These are phyloP conservation scores for Heliocidaris erythrogramma DNA, from an alignment of 35 echinoderm and acorn worm genomes.

Conservation along the genomic window DNA sequence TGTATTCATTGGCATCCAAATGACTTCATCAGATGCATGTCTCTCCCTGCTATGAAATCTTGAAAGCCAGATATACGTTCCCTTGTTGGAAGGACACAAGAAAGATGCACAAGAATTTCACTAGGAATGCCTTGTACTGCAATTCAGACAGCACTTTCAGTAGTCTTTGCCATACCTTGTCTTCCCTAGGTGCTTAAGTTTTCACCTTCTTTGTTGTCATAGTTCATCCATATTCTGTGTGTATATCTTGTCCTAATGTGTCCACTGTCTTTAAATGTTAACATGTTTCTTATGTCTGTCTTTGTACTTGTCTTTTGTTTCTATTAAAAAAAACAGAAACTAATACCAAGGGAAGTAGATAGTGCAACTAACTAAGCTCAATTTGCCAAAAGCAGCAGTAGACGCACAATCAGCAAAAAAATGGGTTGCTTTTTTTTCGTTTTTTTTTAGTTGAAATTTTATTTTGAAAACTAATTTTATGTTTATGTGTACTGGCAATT, in stretches of 20 bases:
- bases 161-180: background rate
- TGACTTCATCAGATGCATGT: no score
- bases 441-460: background rate
- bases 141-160: no score
- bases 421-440: background rate
- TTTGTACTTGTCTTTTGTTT: background rate
- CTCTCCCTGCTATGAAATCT: no score
- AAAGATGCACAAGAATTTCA: no score
- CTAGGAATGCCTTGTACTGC: no score
- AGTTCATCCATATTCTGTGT: background rate
- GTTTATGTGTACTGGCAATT: background rate
- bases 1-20: no score
- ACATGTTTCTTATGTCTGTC: background rate
- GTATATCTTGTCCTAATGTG: background rate
- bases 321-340: background rate
- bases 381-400: background rate
- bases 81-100: no score
- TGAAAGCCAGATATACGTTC: no score
- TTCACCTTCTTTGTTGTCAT: background rate
- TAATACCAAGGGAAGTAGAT: background rate
- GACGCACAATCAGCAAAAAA: background rate
- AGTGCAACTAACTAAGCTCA: background rate
- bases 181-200: background rate
- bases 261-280: background rate
- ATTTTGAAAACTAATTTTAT: background rate